Conservation (phyloP, 2,113 vertebrate genomes). For the Toxotes chatareus region DNA sequence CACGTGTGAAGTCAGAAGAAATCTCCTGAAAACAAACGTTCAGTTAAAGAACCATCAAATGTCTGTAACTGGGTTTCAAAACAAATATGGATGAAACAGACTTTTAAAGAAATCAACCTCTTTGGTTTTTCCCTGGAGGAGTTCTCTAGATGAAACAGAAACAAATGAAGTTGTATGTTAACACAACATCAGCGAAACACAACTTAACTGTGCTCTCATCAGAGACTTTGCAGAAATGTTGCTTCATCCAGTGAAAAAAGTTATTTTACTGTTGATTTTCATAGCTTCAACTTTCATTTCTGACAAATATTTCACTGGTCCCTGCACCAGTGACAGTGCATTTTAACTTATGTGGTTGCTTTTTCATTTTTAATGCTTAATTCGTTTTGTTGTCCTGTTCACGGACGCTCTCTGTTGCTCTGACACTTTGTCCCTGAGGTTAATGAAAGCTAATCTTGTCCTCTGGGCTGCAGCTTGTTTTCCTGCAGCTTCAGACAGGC, state of each 20-base stretch:
- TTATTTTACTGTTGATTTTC: too few species aligned
- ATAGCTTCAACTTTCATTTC: background rate
- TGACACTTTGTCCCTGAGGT: background rate
- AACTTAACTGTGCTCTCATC: too few species aligned
- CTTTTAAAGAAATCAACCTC: background rate
- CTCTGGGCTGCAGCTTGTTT: background rate
- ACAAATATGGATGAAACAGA: background rate
- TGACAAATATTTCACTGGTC: background rate
- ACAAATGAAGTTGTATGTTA: background rate
- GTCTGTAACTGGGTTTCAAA: background rate
- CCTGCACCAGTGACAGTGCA: background rate
- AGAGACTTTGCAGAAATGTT: too few species aligned
- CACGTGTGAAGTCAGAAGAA: too few species aligned
- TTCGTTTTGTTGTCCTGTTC: background rate
- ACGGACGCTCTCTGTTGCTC: background rate
- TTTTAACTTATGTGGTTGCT: background rate
- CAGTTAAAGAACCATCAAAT: background rate
- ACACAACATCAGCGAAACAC: too few species aligned
- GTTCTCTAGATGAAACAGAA: background rate
- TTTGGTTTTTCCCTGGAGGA: background rate
- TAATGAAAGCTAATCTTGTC: background rate
- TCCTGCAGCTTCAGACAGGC: background rate
- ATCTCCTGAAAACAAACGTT: too few species aligned
- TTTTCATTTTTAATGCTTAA: background rate
- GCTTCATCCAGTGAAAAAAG: too few species aligned